Percentiles rank a stretch among this genome's conserved stretches.
phyloP scores from a whole-genome alignment of 2,797 vertebrate species.

The Bradypodion ventrale region DNA sequence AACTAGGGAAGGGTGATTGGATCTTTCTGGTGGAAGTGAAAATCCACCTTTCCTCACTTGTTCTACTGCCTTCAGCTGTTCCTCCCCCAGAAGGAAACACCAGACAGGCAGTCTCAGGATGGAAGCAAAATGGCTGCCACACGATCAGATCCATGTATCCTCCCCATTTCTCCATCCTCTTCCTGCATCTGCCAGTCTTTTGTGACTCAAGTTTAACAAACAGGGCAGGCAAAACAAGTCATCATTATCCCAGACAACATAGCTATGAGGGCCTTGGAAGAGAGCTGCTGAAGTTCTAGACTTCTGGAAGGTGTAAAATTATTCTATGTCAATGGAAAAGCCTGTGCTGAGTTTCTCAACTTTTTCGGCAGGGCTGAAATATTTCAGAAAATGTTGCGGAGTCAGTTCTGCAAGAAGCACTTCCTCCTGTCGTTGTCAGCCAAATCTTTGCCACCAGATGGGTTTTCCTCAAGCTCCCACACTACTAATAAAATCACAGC shows the following conservation, averaged over 20 bases:
- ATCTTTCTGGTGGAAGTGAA: no score
- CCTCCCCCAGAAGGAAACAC: no score
- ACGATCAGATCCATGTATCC: no score
- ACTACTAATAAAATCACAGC: conserved; percentile 71
- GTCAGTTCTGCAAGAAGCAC: conserved; percentile 55
- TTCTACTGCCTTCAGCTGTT: no score
- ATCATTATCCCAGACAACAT: neutral
- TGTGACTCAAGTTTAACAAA: no score
- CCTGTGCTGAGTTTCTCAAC: conserved; percentile 14
- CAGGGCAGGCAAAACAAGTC: no score
- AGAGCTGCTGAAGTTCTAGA: neutral
- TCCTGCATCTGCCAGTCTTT: no score
- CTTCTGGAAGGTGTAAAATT: neutral
- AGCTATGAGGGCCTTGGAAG: neutral
- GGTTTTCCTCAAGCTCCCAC: conserved; percentile 71
- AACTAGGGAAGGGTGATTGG: no score
- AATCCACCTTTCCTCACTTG: no score
- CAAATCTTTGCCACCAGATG: conserved; percentile 58
- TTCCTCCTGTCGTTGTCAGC: conserved; percentile 51
- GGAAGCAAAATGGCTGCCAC: no score
- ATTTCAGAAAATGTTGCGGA: conserved; percentile 61
- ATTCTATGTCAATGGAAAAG: neutral
- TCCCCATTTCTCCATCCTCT: no score
- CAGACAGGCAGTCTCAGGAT: no score
- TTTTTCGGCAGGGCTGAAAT: conserved; percentile 44